These are phyloP conservation scores for Odontophorus gujanensis DNA, from an alignment of 2,113 vertebrate genomes.

Conservation along the genomic window DNA sequence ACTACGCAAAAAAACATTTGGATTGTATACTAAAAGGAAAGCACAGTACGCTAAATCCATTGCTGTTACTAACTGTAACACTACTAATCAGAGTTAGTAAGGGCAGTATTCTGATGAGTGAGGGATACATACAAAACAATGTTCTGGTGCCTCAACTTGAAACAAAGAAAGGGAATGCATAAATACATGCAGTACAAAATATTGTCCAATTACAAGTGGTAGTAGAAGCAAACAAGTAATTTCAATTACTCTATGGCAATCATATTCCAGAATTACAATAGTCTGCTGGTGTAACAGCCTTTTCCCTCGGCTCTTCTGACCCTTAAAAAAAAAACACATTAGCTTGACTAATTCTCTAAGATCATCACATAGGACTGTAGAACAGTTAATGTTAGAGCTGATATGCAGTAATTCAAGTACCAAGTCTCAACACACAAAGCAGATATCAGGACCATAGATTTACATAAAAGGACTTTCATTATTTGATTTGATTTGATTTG, in stretches of 20 bases:
- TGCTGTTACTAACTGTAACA: background rate
- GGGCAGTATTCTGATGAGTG: background rate
- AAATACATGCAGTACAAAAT: background rate
- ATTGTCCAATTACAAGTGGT: background rate
- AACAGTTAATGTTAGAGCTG: slow-evolving; percentile 79
- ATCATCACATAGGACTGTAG: background rate
- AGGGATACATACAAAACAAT: rapidly evolving
- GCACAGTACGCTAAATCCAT: background rate
- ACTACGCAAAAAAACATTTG: background rate
- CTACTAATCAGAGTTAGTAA: background rate
- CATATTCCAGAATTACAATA: slow-evolving; percentile 35
- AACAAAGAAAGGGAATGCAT: background rate
- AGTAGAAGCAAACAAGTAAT: background rate
- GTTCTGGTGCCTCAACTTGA: background rate
- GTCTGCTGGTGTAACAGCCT: slow-evolving; percentile 40
- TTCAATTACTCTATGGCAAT: background rate
- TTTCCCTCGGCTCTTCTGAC: slow-evolving; percentile 33
- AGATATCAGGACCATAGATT: background rate
- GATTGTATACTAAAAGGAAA: background rate
- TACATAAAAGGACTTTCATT: background rate
- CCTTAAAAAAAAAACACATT: background rate
- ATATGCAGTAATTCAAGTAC: background rate
- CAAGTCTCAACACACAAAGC: background rate
- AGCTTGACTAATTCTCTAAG: slow-evolving; percentile 43
- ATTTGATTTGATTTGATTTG: background rate